Conservation (phyloP, 2,888 invertebrate species). For the Agriopis marginaria region DNA sequence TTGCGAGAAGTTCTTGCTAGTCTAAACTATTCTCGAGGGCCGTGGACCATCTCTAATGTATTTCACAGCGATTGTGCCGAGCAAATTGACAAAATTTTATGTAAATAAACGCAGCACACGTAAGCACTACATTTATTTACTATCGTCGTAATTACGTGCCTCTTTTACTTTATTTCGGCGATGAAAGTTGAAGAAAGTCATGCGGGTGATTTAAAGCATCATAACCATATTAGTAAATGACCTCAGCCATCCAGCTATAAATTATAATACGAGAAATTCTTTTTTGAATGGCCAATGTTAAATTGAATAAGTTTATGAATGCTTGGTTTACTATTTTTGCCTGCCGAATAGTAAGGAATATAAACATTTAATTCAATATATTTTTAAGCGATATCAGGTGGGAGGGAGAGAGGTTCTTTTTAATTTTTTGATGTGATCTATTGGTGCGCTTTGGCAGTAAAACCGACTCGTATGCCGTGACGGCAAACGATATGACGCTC, state of each 20-base stretch:
- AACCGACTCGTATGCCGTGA: no score
- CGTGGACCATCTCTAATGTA: constrained; percentile 67
- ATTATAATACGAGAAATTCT: constrained; percentile 10
- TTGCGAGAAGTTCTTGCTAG: constrained; percentile 4
- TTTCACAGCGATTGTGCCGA: constrained; percentile 54
- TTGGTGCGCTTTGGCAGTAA: no score
- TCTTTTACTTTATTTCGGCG: constrained; percentile 43
- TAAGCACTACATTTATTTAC: constrained; percentile 43
- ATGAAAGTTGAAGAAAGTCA: constrained; percentile 45
- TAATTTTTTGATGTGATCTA: no score
- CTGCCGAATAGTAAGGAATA: no score
- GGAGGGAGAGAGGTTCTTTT: no score
- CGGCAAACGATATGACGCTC: no score
- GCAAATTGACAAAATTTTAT: constrained; percentile 58
- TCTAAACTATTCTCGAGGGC: neutral
- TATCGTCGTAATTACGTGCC: constrained; percentile 41
- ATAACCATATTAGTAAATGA: constrained; percentile 25
- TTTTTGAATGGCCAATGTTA: constrained; percentile 2
- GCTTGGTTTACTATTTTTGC: no score
- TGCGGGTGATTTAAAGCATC: constrained; percentile 28
- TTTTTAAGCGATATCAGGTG: no score
- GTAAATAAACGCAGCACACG: constrained; percentile 53
- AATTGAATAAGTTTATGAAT: neutral
- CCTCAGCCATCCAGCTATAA: constrained; percentile 13
- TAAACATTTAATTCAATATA: no score